phyloP scores from a whole-genome alignment of 2,113 vertebrate species.

The Dicaeum eximium region DNA sequence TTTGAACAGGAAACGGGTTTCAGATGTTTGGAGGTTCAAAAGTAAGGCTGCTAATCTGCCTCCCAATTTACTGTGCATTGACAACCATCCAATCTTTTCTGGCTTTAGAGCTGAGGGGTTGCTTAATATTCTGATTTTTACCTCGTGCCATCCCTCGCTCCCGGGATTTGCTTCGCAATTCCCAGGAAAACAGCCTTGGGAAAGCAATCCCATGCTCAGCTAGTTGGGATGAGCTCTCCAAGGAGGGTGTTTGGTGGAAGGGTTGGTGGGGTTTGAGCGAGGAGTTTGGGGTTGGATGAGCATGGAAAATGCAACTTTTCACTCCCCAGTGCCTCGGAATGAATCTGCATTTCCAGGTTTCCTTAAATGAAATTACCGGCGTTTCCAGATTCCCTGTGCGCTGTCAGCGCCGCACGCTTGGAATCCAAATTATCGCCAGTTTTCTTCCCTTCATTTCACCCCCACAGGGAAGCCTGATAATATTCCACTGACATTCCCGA shows the following conservation, averaged over 20 bases:
- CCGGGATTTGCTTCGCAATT: not conserved
- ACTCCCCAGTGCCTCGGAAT: rapidly evolving
- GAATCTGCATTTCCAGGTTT: not conserved
- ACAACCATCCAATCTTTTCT: slow-evolving; percentile 15
- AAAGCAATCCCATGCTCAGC: rapidly evolving
- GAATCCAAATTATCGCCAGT: not conserved
- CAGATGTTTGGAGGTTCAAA: slow-evolving; percentile 77
- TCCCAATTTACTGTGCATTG: slow-evolving; percentile 52
- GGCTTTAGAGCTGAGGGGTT: not conserved
- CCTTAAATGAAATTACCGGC: not conserved
- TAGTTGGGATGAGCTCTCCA: not conserved
- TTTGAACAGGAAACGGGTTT: slow-evolving; percentile 76
- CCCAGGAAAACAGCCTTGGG: not conserved
- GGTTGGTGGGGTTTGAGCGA: rapidly evolving
- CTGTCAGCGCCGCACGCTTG: rapidly evolving
- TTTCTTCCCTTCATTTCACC: not conserved
- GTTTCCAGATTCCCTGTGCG: rapidly evolving
- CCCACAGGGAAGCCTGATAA: not conserved
- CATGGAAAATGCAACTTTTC: rapidly evolving
- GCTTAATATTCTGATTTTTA: not conserved
- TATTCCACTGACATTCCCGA: not conserved
- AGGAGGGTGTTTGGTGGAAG: not conserved
- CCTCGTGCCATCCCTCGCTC: rapidly evolving
- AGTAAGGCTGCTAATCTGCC: slow-evolving; percentile 71
- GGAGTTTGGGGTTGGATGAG: rapidly evolving